These are phyloP conservation scores for Amniataba percoides DNA, from an alignment of 2,797 vertebrate species.

Conservation along the genomic window DNA sequence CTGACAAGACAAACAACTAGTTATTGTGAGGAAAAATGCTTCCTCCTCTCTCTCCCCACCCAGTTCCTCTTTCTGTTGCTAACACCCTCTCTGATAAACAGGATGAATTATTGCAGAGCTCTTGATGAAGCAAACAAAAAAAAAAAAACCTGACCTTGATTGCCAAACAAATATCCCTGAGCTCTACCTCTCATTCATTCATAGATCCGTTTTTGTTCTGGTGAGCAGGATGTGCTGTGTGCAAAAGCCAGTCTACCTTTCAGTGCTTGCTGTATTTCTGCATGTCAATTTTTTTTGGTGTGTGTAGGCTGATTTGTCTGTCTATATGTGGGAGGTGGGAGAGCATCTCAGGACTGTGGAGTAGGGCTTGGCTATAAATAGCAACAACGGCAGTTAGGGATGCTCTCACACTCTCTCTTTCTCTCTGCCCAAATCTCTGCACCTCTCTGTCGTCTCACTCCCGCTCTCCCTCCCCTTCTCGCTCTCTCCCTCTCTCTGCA, in stretches of 20 bases:
- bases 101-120: constrained; percentile 66
- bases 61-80: constrained; percentile 65
- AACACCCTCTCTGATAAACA: constrained; percentile 58
- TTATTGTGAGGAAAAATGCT: constrained; percentile 84
- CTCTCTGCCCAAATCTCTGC: constrained; percentile 79
- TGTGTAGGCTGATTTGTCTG: constrained; percentile 67
- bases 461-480: constrained; percentile 48
- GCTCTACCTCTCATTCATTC: constrained; percentile 65
- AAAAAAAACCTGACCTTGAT: constrained; percentile 58
- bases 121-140: constrained; percentile 39
- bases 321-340: constrained; percentile 71
- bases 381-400: constrained; percentile 78
- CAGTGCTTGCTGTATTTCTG: constrained; percentile 37
- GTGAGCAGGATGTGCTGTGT: constrained; percentile 21
- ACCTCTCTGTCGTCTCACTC: constrained; percentile 73
- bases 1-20: constrained; percentile 88
- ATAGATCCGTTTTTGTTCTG: constrained; percentile 38
- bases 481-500: constrained; percentile 62
- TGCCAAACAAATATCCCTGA: constrained; percentile 48
- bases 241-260: constrained; percentile 29
- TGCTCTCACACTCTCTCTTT: constrained; percentile 76
- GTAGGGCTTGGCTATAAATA: constrained; percentile 81
- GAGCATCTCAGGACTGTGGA: constrained; percentile 80
- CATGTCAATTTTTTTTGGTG: constrained; percentile 50
- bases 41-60: constrained; percentile 34